Percentiles rank a stretch among this genome's conserved stretches.
These are phyloP conservation scores for Brenthis ino DNA, from an alignment of 2,888 invertebrate genomes.

Conservation along the genomic window DNA sequence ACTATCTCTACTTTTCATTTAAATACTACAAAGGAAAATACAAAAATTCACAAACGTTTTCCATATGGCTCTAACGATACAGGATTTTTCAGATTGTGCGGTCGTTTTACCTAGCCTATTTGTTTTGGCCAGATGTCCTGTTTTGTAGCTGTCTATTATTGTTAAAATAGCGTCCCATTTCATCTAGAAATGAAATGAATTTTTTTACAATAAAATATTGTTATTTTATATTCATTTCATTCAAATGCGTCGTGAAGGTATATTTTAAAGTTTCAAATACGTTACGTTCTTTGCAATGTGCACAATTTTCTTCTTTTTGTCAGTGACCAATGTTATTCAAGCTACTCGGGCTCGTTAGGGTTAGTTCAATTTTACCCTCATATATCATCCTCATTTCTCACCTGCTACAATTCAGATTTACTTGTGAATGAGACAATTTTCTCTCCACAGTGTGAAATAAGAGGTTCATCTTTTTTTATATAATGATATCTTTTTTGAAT, in stretches of 20 bases:
- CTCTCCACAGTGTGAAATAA: too few relatives aligned
- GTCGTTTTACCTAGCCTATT: slow-evolving; percentile 30
- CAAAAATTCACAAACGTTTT: slow-evolving; percentile 32
- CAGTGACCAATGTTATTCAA: not conserved
- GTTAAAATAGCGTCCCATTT: slow-evolving; percentile 2
- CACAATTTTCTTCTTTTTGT: not conserved
- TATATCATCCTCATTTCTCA: not conserved
- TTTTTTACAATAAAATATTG: not conserved
- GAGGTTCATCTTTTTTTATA: too few relatives aligned
- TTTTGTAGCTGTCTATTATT: slow-evolving; percentile 11
- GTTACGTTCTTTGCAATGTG: not conserved
- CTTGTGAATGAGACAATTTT: too few relatives aligned
- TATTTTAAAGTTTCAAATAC: not conserved
- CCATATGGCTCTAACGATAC: slow-evolving; percentile 29
- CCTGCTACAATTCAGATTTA: not conserved
- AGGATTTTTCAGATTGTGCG: slow-evolving; percentile 30
- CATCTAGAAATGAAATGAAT: not conserved
- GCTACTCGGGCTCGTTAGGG: too few relatives aligned
- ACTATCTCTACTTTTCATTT: slow-evolving; percentile 34
- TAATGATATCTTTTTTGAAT: too few relatives aligned
- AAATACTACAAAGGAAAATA: slow-evolving; percentile 26
- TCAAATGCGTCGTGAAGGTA: not conserved
- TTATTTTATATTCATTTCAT: not conserved
- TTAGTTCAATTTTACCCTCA: not conserved
- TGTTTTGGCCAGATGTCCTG: slow-evolving; percentile 29